These are phyloP conservation scores for Tetraneura akinire DNA, from an alignment of 1,140 invertebrate species.

Conservation along the genomic window DNA sequence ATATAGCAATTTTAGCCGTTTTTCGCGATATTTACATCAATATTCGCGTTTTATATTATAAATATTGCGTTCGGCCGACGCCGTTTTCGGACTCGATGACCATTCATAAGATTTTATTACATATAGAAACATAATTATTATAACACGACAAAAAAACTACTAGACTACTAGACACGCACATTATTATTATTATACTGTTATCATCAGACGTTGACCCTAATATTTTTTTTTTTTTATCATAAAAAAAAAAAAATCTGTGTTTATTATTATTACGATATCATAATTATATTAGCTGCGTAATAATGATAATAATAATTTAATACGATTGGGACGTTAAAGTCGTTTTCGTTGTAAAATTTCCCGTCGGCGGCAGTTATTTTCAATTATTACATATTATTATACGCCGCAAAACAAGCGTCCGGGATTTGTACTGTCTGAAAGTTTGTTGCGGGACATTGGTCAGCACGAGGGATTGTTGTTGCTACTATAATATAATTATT, in stretches of 20 bases:
- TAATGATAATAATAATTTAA: no score
- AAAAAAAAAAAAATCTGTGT: not conserved
- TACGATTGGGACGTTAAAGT: slow-evolving; percentile 36
- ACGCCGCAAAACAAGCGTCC: not conserved
- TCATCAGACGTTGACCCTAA: not conserved
- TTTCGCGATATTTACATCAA: no score
- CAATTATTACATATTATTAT: no score
- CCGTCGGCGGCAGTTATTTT: slow-evolving; percentile 1
- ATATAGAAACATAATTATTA: no score
- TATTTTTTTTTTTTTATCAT: not conserved
- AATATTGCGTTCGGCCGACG: no score
- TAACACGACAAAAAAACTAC: no score
- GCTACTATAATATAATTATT: no score
- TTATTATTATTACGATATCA: not conserved
- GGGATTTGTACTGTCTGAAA: not conserved
- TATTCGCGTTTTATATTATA: no score
- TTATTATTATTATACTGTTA: not conserved
- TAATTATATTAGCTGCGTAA: not conserved
- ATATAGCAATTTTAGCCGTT: no score
- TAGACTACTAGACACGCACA: no score
- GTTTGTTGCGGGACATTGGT: slow-evolving; percentile 3
- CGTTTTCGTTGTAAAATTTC: slow-evolving; percentile 38
- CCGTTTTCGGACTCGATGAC: no score
- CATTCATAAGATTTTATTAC: no score
- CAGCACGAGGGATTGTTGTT: slow-evolving; percentile 2